Evolutionary conservation across 1,140 invertebrate genomes (phyloP), one percentile per base, ranked within the genome.

Genomic region (Panagrolaimus sp.): DNA sequence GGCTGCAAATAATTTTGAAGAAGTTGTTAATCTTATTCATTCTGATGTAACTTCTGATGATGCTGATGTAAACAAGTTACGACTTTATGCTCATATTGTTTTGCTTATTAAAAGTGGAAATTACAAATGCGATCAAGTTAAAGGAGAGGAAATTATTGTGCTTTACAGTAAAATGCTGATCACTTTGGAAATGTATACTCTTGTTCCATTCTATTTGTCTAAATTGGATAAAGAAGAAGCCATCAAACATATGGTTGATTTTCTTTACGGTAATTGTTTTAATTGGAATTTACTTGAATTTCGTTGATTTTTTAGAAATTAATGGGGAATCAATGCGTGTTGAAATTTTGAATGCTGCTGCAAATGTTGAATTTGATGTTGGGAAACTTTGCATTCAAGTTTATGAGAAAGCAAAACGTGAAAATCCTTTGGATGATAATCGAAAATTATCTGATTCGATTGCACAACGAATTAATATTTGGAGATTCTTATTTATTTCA

Each of bases 51-150:
- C 64, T 14, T 43, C 28, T 0, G 67, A 45, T 21, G 64, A 65
- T 1, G 28, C 44, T 26, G 14, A 68, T 17, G n/a, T 73, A 7
- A 73, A 68, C 5, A 58, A 74, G n/a, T 66, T 74, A n/a, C 73
- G 73, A 38, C 75, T 76, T 63, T 75, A 76, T 45, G 32, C 65
- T 47, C 73, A 74, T 46, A 63, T 74, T 8, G 45, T 74, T n/a
- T 58, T 74, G 62, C 45, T 69, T n/a, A 24, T 74, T 6, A 74
- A 76, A 48, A 47, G 43, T 48, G 48, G 67, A 28, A 21, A 44
- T 15, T 28, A n/a, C 44, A 43, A 47, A 17, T 43, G 44, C 8
- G 65, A 38, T 24, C 8, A 1, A 21, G 8, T 1, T 15, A 44
- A 70, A 14, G n/a, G 26, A 3, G 73, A 77, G 15, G 52, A 48